Conservation (phyloP, 2,888 invertebrate genomes). For the Trileptium ribeirensis region DNA sequence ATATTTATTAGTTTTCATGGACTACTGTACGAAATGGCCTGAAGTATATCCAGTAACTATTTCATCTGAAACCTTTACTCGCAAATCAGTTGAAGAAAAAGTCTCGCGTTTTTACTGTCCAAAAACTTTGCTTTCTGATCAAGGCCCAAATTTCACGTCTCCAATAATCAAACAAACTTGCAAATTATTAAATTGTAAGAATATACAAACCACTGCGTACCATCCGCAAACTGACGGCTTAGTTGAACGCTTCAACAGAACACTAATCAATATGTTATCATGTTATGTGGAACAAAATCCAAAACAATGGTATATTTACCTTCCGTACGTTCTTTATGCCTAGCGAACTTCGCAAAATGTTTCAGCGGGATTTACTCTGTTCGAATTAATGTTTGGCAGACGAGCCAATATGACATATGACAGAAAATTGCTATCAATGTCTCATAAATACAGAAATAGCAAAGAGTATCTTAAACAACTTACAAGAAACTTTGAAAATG, state of each 20-base stretch:
- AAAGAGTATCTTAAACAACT: no score
- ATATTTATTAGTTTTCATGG: conserved; percentile 29
- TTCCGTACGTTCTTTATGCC: not conserved
- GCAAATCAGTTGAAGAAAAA: no score
- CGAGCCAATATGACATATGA: no score
- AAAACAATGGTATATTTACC: not conserved
- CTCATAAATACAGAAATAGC: no score
- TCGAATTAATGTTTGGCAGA: conserved; percentile 14
- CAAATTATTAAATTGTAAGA: conserved; percentile 17
- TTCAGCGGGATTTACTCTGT: not conserved
- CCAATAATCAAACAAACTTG: conserved; percentile 30
- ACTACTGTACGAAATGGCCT: conserved; percentile 26
- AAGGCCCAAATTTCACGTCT: conserved; percentile 33
- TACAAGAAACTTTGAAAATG: not conserved
- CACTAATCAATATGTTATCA: conserved; percentile 35
- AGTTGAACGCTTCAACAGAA: conserved; percentile 37
- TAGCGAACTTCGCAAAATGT: not conserved
- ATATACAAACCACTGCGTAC: conserved; percentile 34
- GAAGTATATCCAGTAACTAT: no score
- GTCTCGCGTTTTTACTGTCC: no score
- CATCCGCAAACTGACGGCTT: conserved; percentile 37
- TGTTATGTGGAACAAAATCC: conserved; percentile 30
- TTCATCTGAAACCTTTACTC: no score
- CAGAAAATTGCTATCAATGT: no score
- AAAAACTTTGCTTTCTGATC: conserved; percentile 32